Conservation (phyloP, 2,888 invertebrate genomes). For the Amphiduros pacificus region DNA sequence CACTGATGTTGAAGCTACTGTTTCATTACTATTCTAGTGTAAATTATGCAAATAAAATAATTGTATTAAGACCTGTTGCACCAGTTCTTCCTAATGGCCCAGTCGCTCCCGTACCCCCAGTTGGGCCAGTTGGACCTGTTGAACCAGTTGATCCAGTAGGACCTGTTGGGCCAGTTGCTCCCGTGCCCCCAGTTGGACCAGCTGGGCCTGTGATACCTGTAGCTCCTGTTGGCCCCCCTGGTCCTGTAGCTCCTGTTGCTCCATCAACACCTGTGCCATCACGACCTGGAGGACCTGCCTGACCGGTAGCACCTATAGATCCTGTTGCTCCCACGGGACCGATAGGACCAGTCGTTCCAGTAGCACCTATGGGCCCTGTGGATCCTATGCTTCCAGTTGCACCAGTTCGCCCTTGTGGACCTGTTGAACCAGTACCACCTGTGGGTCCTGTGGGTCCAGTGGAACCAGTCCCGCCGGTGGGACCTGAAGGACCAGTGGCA, state of each 20-base stretch:
- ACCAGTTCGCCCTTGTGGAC: conserved; percentile 16
- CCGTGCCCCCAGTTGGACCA: conserved; percentile 17
- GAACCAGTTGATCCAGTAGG: conserved; percentile 13
- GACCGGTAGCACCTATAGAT: conserved; percentile 15
- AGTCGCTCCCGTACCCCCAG: conserved; percentile 13
- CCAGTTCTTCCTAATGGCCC: conserved; percentile 9
- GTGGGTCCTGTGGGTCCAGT: conserved; percentile 21
- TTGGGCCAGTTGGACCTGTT: conserved; percentile 10
- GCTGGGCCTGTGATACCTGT: conserved; percentile 10
- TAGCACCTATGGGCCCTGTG: background rate
- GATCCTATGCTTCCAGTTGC: conserved; percentile 6
- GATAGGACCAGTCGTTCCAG: conserved; percentile 12
- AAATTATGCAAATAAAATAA: too few species aligned
- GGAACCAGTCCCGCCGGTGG: conserved; percentile 9
- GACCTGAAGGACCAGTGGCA: conserved; percentile 12
- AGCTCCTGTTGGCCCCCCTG: background rate
- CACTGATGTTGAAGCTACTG: background rate
- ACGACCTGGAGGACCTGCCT: conserved; percentile 18
- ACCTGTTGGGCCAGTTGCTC: conserved; percentile 11
- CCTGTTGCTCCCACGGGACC: conserved; percentile 16
- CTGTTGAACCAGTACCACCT: conserved; percentile 24
- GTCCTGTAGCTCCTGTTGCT: conserved; percentile 1
- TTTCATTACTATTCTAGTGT: too few species aligned
- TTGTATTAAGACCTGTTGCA: background rate
- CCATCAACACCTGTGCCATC: conserved; percentile 8